Evolutionary conservation across 2,797 vertebrate species (phyloP).

Genomic region (Eutrigla gurnardus): DNA sequence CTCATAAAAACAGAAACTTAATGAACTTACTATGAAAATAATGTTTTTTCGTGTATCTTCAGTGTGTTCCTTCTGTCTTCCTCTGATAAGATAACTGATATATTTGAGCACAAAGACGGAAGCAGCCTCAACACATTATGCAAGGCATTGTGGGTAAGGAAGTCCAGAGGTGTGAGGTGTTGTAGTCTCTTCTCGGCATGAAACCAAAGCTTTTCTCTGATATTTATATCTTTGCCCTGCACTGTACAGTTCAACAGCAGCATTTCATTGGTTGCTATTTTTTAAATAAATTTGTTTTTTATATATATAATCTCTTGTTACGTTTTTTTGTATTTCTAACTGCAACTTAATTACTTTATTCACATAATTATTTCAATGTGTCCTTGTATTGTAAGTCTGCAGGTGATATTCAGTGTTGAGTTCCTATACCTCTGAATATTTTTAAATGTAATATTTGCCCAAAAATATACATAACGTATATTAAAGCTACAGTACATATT

Average conservation of each 20-base stretch:
- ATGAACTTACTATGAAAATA: neutral
- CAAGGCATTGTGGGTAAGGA: slow-evolving; percentile 51
- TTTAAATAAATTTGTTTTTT: slow-evolving; percentile 74
- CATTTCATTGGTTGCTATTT: slow-evolving; percentile 60
- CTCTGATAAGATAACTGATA: neutral
- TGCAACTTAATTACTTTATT: neutral
- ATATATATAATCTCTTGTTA: neutral
- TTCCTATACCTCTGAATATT: too few species aligned
- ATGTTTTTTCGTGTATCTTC: neutral
- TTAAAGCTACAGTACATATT: too few species aligned
- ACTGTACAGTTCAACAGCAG: slow-evolving; percentile 63
- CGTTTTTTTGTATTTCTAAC: neutral
- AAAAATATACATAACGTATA: too few species aligned
- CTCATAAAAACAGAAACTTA: neutral
- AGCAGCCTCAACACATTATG: neutral
- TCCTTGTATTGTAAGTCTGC: neutral
- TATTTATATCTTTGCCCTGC: slow-evolving; percentile 68
- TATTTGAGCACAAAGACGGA: neutral
- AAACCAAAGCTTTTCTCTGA: slow-evolving; percentile 51
- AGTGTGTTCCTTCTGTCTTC: slow-evolving; percentile 3
- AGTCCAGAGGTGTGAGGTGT: slow-evolving; percentile 29
- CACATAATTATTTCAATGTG: neutral
- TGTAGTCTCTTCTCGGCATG: slow-evolving; percentile 7
- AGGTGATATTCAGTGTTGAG: too few species aligned
- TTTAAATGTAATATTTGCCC: too few species aligned